Evolutionary conservation across 2,888 invertebrate genomes (phyloP).

Genomic region (Phlogophora meticulosa): DNA sequence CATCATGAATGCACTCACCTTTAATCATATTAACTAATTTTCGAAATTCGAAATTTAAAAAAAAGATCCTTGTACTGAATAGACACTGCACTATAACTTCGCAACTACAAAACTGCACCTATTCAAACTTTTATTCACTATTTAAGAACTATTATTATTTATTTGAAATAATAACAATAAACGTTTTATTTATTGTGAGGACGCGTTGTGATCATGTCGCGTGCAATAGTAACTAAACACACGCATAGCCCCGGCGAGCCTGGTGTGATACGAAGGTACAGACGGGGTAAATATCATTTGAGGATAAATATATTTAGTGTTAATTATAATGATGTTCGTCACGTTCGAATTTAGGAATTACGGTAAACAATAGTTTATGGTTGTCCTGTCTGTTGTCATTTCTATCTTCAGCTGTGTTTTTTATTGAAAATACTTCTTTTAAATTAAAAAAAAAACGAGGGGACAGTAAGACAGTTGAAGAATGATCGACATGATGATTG

Average conservation of each 20-base stretch:
- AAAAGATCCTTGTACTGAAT: background rate
- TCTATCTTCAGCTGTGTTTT: too few relatives aligned
- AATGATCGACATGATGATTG: too few relatives aligned
- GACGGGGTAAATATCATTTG: constrained; percentile 60
- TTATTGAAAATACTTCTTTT: background rate
- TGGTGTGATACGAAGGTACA: constrained; percentile 61
- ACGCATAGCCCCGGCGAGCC: constrained; percentile 29
- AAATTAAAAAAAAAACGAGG: too few relatives aligned
- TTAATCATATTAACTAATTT: constrained; percentile 70
- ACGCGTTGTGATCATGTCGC: constrained; percentile 62
- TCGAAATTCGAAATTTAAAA: background rate
- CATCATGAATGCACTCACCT: constrained; percentile 67
- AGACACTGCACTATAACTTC: constrained; percentile 1
- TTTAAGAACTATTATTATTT: constrained; percentile 2
- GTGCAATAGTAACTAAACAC: constrained; percentile 66
- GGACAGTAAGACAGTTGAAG: too few relatives aligned
- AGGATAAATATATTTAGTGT: constrained; percentile 50
- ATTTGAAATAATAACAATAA: constrained; percentile 18
- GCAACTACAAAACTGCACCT: constrained; percentile 1
- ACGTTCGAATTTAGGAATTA: constrained; percentile 18
- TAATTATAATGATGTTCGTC: constrained; percentile 11
- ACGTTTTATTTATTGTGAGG: constrained; percentile 28
- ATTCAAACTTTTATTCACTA: constrained; percentile 5
- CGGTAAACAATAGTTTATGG: background rate
- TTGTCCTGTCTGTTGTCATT: background rate